Evolutionary conservation across 2,797 vertebrate species (phyloP).

Genomic region (Ctenopoma kingsleyae): DNA sequence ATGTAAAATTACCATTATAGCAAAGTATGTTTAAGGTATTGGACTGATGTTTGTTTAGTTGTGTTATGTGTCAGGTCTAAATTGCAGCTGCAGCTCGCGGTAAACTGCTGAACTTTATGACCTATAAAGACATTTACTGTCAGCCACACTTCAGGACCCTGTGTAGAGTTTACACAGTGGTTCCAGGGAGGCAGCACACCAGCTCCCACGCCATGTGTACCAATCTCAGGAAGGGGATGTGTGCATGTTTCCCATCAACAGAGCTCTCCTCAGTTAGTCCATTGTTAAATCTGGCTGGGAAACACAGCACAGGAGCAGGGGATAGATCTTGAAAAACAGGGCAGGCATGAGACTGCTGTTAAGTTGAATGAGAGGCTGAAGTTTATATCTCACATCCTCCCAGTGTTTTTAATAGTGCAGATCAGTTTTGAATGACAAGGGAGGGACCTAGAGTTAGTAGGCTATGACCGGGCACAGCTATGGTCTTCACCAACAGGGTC

Average conservation of each 20-base stretch:
- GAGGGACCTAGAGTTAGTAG: conserved; percentile 23
- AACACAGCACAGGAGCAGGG: conserved; percentile 18
- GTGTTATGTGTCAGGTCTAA: background rate
- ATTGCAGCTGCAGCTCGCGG: background rate
- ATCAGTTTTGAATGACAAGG: conserved; percentile 9
- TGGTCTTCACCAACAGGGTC: conserved; percentile 70
- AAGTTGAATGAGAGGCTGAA: conserved; percentile 11
- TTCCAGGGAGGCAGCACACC: conserved; percentile 19
- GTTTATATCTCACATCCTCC: conserved; percentile 7
- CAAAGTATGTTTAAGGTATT: background rate
- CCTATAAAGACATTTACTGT: background rate
- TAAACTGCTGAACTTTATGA: background rate
- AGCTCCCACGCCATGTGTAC: conserved; percentile 19
- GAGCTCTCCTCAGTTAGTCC: conserved; percentile 30
- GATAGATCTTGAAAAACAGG: conserved; percentile 16
- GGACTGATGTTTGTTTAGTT: background rate
- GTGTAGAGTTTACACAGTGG: conserved; percentile 42
- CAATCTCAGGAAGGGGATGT: conserved; percentile 75
- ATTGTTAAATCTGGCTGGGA: conserved; percentile 64
- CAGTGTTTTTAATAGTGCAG: conserved; percentile 20
- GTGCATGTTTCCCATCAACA: conserved; percentile 68
- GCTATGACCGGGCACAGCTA: conserved; percentile 23
- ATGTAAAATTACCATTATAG: background rate
- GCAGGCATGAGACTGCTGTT: conserved; percentile 7
- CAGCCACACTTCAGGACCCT: background rate